Percentiles rank a stretch among this genome's conserved stretches.
Evolutionary conservation across 2,888 invertebrate genomes (phyloP).

Genomic region (Trilocha varians): DNA sequence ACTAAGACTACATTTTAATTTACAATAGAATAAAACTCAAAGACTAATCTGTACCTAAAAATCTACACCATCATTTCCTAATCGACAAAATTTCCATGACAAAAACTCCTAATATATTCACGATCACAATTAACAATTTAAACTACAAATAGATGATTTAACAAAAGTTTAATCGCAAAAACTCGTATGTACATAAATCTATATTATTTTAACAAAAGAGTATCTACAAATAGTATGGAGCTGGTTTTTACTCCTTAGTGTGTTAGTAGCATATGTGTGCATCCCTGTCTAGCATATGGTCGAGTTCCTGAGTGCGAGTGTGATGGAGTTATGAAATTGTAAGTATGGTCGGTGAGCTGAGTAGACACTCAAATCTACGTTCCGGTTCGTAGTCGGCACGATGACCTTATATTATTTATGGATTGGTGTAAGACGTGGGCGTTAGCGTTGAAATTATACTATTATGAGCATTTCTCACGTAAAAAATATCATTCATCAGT

Average conservation of each 20-base stretch:
- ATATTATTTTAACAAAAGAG: conserved; percentile 28
- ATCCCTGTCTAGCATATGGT: conserved; percentile 1
- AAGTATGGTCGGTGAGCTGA: background rate
- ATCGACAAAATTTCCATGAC: conserved; percentile 6
- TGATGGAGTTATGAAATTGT: background rate
- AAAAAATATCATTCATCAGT: too few relatives aligned
- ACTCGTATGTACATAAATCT: conserved; percentile 11
- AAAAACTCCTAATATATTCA: background rate
- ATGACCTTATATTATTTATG: conserved; percentile 65
- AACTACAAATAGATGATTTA: conserved; percentile 13
- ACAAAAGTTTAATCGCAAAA: conserved; percentile 15
- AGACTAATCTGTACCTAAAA: background rate
- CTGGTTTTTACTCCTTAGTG: conserved; percentile 38
- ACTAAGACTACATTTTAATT: background rate
- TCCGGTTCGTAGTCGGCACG: conserved; percentile 69
- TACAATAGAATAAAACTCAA: background rate
- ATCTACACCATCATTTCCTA: background rate
- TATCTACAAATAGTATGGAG: conserved; percentile 40
- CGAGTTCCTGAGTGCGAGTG: background rate
- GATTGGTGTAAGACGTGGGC: conserved; percentile 31
- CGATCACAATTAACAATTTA: background rate
- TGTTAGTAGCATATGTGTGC: background rate
- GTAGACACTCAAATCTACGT: conserved; percentile 53
- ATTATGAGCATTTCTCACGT: too few relatives aligned
- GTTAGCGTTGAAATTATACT: conserved; percentile 17